These are phyloP conservation scores for Ivindomyrus marchei DNA, from an alignment of 2,113 vertebrate species.

Conservation along the genomic window DNA sequence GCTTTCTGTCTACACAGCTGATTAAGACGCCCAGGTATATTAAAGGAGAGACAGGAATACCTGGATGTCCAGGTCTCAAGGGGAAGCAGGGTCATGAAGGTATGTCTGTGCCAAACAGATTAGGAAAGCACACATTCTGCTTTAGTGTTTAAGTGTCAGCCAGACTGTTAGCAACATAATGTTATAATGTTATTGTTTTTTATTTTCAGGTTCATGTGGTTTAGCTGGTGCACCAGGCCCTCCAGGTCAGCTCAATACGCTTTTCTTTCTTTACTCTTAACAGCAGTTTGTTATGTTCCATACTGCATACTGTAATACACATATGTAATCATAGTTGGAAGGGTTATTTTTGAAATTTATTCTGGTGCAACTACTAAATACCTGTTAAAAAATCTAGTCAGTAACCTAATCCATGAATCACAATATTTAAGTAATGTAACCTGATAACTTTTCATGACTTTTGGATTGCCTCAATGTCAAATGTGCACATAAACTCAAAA, in stretches of 20 bases:
- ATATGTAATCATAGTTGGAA: neutral
- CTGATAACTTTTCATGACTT: neutral
- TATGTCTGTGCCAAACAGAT: neutral
- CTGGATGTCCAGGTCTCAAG: conserved; percentile 12
- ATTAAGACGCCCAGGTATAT: neutral
- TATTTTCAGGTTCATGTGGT: conserved; percentile 31
- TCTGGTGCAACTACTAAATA: neutral
- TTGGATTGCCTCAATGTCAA: neutral
- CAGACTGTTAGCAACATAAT: neutral
- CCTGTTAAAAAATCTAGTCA: neutral
- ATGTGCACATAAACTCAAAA: neutral
- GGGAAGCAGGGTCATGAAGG: conserved; percentile 21
- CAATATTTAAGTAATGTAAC: neutral
- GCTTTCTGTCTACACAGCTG: conserved; percentile 26
- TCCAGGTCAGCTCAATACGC: conserved; percentile 43
- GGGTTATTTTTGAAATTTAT: neutral
- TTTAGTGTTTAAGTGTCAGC: neutral
- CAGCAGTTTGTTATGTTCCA: neutral
- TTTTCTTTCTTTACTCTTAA: neutral
- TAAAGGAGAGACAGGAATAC: conserved; percentile 34
- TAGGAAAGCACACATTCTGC: neutral
- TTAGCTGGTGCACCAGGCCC: conserved; percentile 36
- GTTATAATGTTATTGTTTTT: neutral
- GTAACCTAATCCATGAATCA: neutral
- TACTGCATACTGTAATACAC: neutral